phyloP scores from a whole-genome alignment of 2,888 invertebrate species.

The Cyclophora punctaria region DNA sequence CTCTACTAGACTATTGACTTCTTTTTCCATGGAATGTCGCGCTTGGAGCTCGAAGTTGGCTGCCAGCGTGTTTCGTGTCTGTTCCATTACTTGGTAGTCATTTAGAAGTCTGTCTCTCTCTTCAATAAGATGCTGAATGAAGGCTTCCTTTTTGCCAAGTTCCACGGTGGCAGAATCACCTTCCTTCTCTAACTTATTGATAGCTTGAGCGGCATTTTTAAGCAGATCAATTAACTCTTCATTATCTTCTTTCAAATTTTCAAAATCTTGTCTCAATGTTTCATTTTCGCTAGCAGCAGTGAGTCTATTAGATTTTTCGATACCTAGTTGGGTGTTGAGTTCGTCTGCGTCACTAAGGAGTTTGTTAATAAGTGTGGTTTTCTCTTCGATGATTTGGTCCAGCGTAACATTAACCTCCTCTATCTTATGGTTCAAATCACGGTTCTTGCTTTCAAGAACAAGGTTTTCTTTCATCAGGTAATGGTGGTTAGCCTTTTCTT shows the following conservation, averaged over 20 bases:
- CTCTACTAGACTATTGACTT: conserved; percentile 21
- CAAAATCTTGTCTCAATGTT: conserved; percentile 13
- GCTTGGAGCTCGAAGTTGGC: too few species aligned
- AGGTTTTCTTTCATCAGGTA: conserved; percentile 6
- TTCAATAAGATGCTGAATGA: too few species aligned
- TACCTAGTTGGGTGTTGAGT: conserved; percentile 4
- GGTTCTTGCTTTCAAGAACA: conserved; percentile 1
- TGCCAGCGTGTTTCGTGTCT: too few species aligned
- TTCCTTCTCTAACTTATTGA: too few species aligned
- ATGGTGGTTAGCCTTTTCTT: conserved; percentile 4
- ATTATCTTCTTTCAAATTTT: conserved; percentile 4
- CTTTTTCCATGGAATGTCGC: conserved; percentile 14
- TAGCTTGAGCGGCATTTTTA: too few species aligned
- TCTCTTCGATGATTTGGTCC: neutral
- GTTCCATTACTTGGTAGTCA: too few species aligned
- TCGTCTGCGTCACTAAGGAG: neutral
- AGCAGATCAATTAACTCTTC: neutral
- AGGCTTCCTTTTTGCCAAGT: too few species aligned
- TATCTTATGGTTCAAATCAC: conserved; percentile 1
- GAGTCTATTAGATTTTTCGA: too few species aligned
- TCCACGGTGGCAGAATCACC: too few species aligned
- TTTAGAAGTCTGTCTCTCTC: too few species aligned
- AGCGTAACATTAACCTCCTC: neutral
- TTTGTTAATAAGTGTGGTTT: neutral
- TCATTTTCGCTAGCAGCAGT: conserved; percentile 10